These are phyloP conservation scores for Brachypodius melanocephalos DNA, from an alignment of 2,113 vertebrate genomes.

Conservation along the genomic window DNA sequence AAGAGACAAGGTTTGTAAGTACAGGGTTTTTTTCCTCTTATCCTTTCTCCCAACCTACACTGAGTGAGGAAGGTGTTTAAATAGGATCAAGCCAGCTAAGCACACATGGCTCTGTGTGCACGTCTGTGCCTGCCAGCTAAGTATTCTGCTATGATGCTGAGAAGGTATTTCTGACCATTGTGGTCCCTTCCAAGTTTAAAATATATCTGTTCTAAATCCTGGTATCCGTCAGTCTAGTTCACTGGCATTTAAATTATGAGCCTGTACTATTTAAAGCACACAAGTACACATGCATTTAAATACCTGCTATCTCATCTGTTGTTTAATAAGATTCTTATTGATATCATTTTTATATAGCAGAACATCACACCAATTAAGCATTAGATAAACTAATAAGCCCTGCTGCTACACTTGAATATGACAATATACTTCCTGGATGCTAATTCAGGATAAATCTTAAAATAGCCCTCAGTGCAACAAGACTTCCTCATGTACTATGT, in stretches of 20 bases:
- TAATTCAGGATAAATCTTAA: neutral
- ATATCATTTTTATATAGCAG: neutral
- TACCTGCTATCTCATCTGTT: neutral
- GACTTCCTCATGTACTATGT: neutral
- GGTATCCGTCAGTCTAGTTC: neutral
- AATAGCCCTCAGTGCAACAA: neutral
- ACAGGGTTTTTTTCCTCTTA: neutral
- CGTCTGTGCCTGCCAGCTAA: neutral
- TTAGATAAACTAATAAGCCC: neutral
- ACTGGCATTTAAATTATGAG: neutral
- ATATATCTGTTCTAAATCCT: neutral
- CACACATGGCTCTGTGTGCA: rapidly evolving
- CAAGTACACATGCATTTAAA: neutral
- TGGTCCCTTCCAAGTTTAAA: neutral
- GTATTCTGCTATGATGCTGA: rapidly evolving
- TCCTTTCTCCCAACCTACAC: neutral
- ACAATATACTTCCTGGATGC: neutral
- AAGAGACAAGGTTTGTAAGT: neutral
- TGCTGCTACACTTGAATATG: neutral
- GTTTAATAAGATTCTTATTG: neutral
- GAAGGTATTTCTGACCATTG: neutral
- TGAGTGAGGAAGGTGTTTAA: neutral
- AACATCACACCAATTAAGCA: neutral
- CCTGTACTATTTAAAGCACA: neutral
- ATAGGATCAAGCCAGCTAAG: neutral